phyloP scores from a whole-genome alignment of 1,140 invertebrate species.

The Vanessa atalanta region DNA sequence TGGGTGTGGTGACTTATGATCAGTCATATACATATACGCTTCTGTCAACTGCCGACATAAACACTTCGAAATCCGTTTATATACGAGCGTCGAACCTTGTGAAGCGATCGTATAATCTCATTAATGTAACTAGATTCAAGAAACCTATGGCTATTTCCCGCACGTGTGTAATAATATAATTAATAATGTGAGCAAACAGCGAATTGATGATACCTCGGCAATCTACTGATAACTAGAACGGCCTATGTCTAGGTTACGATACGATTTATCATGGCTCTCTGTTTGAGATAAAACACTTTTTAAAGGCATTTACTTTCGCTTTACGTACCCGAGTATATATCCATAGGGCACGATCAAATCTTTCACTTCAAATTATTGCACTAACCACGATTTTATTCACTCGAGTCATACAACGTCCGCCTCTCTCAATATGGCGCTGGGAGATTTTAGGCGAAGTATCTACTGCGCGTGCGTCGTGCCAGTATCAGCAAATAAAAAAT shows the following conservation, averaged over 20 bases:
- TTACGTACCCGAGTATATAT: conserved; percentile 81
- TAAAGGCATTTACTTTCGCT: conserved; percentile 64
- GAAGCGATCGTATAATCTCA: conserved; percentile 78
- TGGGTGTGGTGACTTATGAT: conserved; percentile 82
- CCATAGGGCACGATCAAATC: conserved; percentile 80
- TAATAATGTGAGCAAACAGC: conserved; percentile 81
- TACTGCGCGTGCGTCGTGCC: conserved; percentile 80
- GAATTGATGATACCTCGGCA: conserved; percentile 80
- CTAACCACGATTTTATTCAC: conserved; percentile 79
- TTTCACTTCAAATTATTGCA: conserved; percentile 80
- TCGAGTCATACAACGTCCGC: conserved; percentile 81
- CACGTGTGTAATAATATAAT: conserved; percentile 81
- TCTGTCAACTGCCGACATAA: conserved; percentile 82
- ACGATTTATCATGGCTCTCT: conserved; percentile 58
- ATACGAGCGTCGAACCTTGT: conserved; percentile 80
- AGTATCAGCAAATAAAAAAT: conserved; percentile 74
- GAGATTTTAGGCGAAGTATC: conserved; percentile 79
- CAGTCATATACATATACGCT: conserved; percentile 81
- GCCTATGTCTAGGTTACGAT: conserved; percentile 81
- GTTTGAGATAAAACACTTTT: conserved; percentile 53
- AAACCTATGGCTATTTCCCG: conserved; percentile 79
- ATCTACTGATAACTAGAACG: conserved; percentile 81
- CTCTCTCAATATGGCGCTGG: conserved; percentile 82
- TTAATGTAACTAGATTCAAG: conserved; percentile 82
- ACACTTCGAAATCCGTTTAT: conserved; percentile 81